phyloP scores from a whole-genome alignment of 2,113 vertebrate genomes.

The Plotosus lineatus region DNA sequence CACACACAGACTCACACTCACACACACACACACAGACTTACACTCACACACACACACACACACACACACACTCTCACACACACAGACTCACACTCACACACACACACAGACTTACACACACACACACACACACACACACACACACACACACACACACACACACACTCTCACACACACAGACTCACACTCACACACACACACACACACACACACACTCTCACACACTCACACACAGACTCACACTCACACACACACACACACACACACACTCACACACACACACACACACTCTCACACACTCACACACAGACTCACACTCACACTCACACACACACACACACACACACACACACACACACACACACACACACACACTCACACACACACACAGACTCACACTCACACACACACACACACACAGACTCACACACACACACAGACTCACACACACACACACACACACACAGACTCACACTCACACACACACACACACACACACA shows the following conservation, averaged over 20 bases:
- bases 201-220: conserved; percentile 47
- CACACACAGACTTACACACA: conserved; percentile 46
- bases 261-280: conserved; percentile 42
- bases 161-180: too few relatives aligned
- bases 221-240: conserved; percentile 35
- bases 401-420: conserved; percentile 42
- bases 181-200: conserved; percentile 38
- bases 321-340: conserved; percentile 43
- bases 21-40: conserved; percentile 50
- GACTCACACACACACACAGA: too few relatives aligned
- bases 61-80: conserved; percentile 51
- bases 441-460: conserved; percentile 39
- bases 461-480: conserved; percentile 45
- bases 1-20: conserved; percentile 37
- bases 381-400: too few relatives aligned
- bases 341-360: conserved; percentile 40
- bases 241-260: conserved; percentile 49
- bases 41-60: conserved; percentile 35
- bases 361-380: conserved; percentile 49
- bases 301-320: too few relatives aligned
- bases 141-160: conserved; percentile 45
- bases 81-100: too few relatives aligned
- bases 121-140: conserved; percentile 41
- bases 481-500: conserved; percentile 48
- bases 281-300: too few relatives aligned